phyloP scores from a whole-genome alignment of 2,113 vertebrate genomes.

The Ornithorhynchus anatinus region DNA sequence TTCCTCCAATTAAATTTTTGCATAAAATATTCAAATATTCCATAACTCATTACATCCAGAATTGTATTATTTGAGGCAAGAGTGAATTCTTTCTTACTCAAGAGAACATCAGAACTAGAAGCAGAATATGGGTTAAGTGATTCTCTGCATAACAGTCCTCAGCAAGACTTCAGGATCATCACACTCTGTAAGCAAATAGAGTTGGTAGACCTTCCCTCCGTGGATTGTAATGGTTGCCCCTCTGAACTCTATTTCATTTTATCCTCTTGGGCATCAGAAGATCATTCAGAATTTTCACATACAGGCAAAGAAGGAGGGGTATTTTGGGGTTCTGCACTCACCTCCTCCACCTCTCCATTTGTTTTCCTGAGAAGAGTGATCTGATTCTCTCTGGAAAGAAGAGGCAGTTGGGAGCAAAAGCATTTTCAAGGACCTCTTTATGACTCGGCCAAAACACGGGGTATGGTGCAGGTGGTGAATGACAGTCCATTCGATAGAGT shows the following conservation, averaged over 20 bases:
- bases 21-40: conserved; percentile 57
- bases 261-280: conserved; percentile 52
- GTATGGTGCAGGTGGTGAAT: no score
- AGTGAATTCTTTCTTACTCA: conserved; percentile 48
- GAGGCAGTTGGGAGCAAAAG: no score
- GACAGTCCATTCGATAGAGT: no score
- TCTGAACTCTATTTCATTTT: conserved; percentile 57
- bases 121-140: conserved; percentile 64
- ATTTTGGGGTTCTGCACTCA: conserved; percentile 13
- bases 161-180: conserved; percentile 50
- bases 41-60: conserved; percentile 59
- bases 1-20: conserved; percentile 45
- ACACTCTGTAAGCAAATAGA: conserved; percentile 36
- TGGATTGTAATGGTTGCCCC: conserved; percentile 55
- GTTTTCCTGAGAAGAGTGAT: not conserved
- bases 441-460: no score
- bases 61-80: conserved; percentile 57
- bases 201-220: conserved; percentile 49
- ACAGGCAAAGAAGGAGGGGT: no score
- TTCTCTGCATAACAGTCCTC: conserved; percentile 53
- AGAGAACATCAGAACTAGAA: conserved; percentile 46
- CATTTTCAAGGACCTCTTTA: no score
- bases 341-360: conserved; percentile 13
- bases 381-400: conserved; percentile 40
- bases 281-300: conserved; percentile 40